phyloP scores from a whole-genome alignment of 1,140 invertebrate genomes.

The Venturia canescens region DNA sequence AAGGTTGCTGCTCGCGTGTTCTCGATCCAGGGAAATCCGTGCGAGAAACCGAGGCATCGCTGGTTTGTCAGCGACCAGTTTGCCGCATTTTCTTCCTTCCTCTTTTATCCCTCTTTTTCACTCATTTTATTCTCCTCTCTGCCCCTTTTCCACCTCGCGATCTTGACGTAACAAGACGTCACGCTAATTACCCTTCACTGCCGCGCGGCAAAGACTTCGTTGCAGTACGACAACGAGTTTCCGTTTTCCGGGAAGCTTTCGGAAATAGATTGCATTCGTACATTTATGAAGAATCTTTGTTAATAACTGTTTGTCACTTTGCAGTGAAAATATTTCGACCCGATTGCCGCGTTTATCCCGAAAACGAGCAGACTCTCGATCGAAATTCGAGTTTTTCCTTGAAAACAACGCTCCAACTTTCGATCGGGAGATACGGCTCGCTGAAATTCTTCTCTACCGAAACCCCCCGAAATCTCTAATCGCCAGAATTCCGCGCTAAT shows the following conservation, averaged over 20 bases:
- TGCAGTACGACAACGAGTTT: constrained; percentile 36
- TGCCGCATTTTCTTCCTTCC: constrained; percentile 23
- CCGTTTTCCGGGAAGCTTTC: constrained; percentile 21
- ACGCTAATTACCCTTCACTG: constrained; percentile 66
- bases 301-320: no score
- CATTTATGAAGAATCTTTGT: not conserved
- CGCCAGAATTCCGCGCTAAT: no score
- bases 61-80: constrained; percentile 1
- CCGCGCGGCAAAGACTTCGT: not conserved
- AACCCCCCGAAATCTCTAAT: no score
- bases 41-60: constrained; percentile 12
- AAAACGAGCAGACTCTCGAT: no score
- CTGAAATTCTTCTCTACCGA: no score
- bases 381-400: no score
- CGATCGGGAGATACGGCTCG: no score
- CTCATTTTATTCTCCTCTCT: constrained; percentile 30
- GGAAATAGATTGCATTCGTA: not conserved
- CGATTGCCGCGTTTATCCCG: no score
- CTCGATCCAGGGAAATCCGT: constrained; percentile 52
- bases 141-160: constrained; percentile 10
- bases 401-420: no score
- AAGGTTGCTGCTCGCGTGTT: constrained; percentile 53
- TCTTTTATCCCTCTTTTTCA: constrained; percentile 26
- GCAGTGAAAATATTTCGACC: no score
- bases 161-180: constrained; percentile 64